Conservation (phyloP, 2,113 vertebrate species). For the Limnothrissa miodon region DNA sequence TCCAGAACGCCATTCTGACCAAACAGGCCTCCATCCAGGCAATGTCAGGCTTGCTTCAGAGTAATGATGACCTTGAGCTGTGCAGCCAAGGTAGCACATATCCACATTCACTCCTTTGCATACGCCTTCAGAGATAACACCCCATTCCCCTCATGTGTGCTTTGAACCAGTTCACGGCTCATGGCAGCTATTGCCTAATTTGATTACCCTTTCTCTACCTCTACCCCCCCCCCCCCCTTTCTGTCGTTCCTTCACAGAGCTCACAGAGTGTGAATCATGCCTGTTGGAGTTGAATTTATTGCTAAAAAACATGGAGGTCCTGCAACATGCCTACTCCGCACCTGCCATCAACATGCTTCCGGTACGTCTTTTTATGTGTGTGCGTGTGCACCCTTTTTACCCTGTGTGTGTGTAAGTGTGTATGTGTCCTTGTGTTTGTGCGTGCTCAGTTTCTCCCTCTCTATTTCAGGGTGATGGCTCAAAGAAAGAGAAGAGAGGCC, state of each 20-base stretch:
- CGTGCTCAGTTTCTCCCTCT: background rate
- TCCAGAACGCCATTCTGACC: background rate
- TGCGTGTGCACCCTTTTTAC: background rate
- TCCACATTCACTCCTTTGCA: background rate
- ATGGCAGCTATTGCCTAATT: too few relatives aligned
- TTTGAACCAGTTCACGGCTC: background rate
- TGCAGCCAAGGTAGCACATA: background rate
- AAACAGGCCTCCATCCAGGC: background rate
- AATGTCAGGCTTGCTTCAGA: background rate
- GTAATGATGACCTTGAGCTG: background rate
- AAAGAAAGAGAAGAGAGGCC: constrained; percentile 92
- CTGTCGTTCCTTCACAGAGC: constrained; percentile 67
- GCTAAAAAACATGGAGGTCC: constrained; percentile 93
- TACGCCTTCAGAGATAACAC: background rate
- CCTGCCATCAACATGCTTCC: constrained; percentile 93
- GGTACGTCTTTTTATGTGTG: constrained; percentile 65
- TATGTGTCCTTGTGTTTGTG: background rate
- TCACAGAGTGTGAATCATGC: constrained; percentile 84
- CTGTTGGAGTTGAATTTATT: constrained; percentile 92
- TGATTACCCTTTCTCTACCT: background rate
- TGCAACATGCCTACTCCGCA: constrained; percentile 92
- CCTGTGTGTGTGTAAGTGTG: background rate
- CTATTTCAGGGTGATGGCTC: constrained; percentile 81
- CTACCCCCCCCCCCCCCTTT: background rate
- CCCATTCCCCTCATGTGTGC: background rate